Percentiles rank a stretch among this genome's conserved stretches.
Evolutionary conservation across 2,113 vertebrate genomes (phyloP).

Genomic region (Rhinoptilus africanus): DNA sequence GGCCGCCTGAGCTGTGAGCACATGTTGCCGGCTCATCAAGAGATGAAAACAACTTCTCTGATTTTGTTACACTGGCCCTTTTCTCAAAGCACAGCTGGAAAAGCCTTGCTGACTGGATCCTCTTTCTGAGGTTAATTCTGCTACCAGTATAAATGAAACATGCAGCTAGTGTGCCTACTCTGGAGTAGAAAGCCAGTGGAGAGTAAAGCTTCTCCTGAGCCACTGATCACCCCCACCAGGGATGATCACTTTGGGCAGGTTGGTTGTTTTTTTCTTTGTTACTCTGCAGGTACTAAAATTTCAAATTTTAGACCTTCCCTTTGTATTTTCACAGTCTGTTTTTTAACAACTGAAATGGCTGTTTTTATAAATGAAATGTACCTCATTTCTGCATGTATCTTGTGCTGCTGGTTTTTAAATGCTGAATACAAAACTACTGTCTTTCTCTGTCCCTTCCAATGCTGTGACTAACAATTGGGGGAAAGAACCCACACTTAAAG

Average conservation of each 20-base stretch:
- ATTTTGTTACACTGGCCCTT: not conserved
- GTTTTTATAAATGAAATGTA: rapidly evolving
- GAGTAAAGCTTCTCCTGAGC: not conserved
- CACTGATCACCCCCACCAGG: too few species aligned
- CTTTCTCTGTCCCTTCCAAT: not conserved
- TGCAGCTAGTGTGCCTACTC: not conserved
- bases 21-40: not conserved
- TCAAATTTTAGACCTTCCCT: not conserved
- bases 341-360: not conserved
- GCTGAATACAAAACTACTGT: not conserved
- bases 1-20: not conserved
- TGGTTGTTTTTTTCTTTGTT: not conserved
- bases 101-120: not conserved
- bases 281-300: not conserved
- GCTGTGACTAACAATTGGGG: not conserved
- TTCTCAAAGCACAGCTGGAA: not conserved
- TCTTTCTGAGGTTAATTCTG: not conserved
- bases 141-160: not conserved
- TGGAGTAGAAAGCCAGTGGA: not conserved
- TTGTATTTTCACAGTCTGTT: not conserved
- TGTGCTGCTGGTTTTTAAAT: not conserved
- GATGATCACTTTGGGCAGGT: not conserved
- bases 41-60: not conserved
- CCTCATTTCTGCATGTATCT: not conserved
- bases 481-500: not conserved